Conservation (phyloP, 2,113 vertebrate species). For the Halichoeres trimaculatus region DNA sequence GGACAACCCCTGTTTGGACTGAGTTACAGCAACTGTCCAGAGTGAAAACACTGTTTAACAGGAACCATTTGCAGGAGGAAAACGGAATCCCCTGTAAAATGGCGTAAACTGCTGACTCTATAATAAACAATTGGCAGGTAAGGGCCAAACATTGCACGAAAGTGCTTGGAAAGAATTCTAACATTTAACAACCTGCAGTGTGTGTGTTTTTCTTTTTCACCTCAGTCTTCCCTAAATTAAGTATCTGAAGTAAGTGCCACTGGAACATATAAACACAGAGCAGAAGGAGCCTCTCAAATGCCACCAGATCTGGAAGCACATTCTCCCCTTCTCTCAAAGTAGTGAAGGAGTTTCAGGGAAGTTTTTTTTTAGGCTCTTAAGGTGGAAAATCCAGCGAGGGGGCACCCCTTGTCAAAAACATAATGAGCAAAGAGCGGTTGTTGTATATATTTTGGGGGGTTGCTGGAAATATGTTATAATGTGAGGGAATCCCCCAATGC, state of each 20-base stretch:
- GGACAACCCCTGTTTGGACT: constrained; percentile 51
- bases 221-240: constrained; percentile 5
- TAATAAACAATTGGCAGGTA: constrained; percentile 62
- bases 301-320: constrained; percentile 55
- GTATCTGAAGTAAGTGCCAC: constrained; percentile 48
- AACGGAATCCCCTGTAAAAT: constrained; percentile 65
- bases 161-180: constrained; percentile 66
- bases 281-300: constrained; percentile 49
- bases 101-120: constrained; percentile 53
- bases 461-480: constrained; percentile 36
- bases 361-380: constrained; percentile 58
- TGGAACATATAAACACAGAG: constrained; percentile 60
- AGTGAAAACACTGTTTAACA: constrained; percentile 66
- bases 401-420: constrained; percentile 51
- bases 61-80: constrained; percentile 57
- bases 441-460: constrained; percentile 53
- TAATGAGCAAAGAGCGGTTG: constrained; percentile 55
- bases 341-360: constrained; percentile 32
- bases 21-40: constrained; percentile 60
- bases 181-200: constrained; percentile 52
- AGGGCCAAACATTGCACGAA: constrained; percentile 57
- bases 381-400: constrained; percentile 69
- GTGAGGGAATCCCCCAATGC: constrained; percentile 38
- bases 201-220: constrained; percentile 24
- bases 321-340: constrained; percentile 43